phyloP scores from a whole-genome alignment of 2,888 invertebrate genomes.

The Polyploca ridens region DNA sequence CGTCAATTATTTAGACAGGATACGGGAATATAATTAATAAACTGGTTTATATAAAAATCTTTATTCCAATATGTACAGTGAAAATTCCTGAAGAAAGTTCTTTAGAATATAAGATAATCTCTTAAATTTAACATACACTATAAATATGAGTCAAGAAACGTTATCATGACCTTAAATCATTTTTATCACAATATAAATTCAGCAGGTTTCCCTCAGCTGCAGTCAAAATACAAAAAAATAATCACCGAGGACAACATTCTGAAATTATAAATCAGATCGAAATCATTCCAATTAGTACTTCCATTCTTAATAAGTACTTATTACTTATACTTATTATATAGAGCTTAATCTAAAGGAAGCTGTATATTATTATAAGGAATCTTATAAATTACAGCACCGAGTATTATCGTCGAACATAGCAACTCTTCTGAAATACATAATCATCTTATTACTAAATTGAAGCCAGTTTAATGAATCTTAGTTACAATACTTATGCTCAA shows the following conservation, averaged over 20 bases:
- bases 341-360: not conserved
- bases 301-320: constrained; percentile 7
- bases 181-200: constrained; percentile 77
- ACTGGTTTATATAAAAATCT: not conserved
- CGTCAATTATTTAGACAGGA: no score
- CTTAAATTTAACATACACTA: not conserved
- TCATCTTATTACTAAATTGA: not conserved
- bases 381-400: not conserved
- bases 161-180: constrained; percentile 14
- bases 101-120: not conserved
- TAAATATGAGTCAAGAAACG: not conserved
- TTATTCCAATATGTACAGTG: constrained; percentile 10
- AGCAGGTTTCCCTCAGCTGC: constrained; percentile 77
- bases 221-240: constrained; percentile 9
- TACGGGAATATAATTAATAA: not conserved
- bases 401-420: not conserved
- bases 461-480: not conserved
- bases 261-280: constrained; percentile 66
- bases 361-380: not conserved
- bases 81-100: not conserved
- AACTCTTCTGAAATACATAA: no score
- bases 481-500: constrained; percentile 26
- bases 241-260: constrained; percentile 78
- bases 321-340: constrained; percentile 26
- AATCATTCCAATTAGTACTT: constrained; percentile 6